Evolutionary conservation across 2,797 vertebrate species (phyloP), one percentile per base, ranked within the genome.

Genomic region (Enoplosus armatus): DNA sequence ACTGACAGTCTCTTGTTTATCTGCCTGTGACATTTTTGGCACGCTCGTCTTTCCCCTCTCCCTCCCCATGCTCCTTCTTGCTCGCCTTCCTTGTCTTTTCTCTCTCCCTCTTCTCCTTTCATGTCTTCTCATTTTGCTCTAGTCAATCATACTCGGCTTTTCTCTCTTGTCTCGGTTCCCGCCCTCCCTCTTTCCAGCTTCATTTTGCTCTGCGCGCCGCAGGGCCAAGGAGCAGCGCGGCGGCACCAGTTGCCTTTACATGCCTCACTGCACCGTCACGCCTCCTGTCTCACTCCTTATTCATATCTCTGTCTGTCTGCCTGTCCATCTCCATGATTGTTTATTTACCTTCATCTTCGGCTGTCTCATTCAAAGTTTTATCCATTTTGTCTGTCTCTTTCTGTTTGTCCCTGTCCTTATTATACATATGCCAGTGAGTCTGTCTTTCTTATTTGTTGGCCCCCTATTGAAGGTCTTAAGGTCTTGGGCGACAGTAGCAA

Each of bases 231-330:
- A 86, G 89, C 82, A 59, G 72, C 59, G 54, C 43, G 51, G 72
- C 26, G 24, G 72, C 87, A 92, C 86, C 90, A 83, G 87, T 89
- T 89, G 85, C 87, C 86, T 90, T 92, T 90, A 80, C 77, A 91
- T 74, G 89, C 93, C 85, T 92, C 80, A 60, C 55, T 81, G 89
- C 88, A 43, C 82, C 22, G 82, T 88, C 87, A 82, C 70, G 47
- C 85, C 77, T 88, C 79, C 88, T 81, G 83, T 80, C 80, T 84
- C 37, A 4, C 82, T 84, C 64, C 80, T 80, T 79, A 83, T 85
- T 92, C 89, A 85, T 76, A 66, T 86, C 79, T 77, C 71, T 77
- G 87, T 83, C 78, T 85, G 47, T 80, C 72, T 68, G 76, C 75
- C 68, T 62, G 82, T 81, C 83, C 63, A 29, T 77, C 82, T 75